A percentile compares a stretch with the other conserved stretches of the same genome.
These are phyloP conservation scores for Drosophila azteca DNA, from an alignment of 1,140 invertebrate genomes.

Conservation along the genomic window DNA sequence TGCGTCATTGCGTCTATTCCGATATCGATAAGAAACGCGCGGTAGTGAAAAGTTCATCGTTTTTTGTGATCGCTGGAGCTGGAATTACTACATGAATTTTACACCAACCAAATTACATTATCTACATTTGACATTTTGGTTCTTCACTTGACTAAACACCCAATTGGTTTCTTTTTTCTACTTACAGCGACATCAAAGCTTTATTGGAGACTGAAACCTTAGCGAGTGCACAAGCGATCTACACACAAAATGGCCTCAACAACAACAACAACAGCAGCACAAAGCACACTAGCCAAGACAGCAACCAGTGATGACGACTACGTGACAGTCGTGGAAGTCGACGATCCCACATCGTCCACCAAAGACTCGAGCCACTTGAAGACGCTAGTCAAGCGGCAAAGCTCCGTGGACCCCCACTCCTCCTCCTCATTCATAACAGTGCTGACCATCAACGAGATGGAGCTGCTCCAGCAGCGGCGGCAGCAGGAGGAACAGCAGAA, in stretches of 20 bases:
- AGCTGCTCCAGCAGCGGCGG: constrained; percentile 56
- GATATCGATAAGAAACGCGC: too few species aligned
- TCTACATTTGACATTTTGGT: too few species aligned
- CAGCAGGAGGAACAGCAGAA: constrained; percentile 7
- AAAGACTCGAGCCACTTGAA: constrained; percentile 76
- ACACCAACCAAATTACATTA: too few species aligned
- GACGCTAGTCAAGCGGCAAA: constrained; percentile 83
- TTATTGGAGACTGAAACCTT: constrained; percentile 5
- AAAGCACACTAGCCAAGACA: constrained; percentile 23
- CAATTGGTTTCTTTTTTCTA: background rate
- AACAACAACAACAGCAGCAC: constrained; percentile 28
- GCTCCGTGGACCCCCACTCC: constrained; percentile 74
- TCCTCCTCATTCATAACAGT: constrained; percentile 82
- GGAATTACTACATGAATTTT: too few species aligned
- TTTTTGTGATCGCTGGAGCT: too few species aligned
- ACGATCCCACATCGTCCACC: constrained; percentile 81
- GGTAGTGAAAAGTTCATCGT: too few species aligned
- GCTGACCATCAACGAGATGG: constrained; percentile 76
- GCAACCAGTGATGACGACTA: constrained; percentile 84
- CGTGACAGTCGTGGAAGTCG: constrained; percentile 89
- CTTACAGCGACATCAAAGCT: constrained; percentile 6
- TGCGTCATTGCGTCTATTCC: too few species aligned
- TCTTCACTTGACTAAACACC: background rate
- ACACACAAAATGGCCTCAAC: constrained; percentile 39
- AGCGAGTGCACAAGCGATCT: constrained; percentile 2